A percentile compares a stretch with the other conserved stretches of the same genome.
phyloP scores from a whole-genome alignment of 2,888 invertebrate genomes.

The Apoderus coryli region DNA sequence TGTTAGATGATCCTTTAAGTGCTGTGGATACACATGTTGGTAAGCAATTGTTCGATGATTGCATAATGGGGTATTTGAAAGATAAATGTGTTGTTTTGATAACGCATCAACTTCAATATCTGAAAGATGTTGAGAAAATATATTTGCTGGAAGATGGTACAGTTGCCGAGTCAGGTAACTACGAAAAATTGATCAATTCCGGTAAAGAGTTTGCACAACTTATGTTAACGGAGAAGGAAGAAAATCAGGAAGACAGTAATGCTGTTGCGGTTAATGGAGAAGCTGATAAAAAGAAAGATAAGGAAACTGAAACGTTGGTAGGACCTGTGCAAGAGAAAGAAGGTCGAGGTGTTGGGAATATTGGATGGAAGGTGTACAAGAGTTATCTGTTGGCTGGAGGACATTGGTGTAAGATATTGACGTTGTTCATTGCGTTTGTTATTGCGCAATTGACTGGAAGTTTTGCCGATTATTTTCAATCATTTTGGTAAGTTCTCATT shows the following conservation, averaged over 20 bases:
- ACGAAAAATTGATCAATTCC: slow-evolving; percentile 50
- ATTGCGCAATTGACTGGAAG: slow-evolving; percentile 58
- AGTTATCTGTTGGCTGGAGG: slow-evolving; percentile 62
- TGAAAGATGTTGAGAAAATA: slow-evolving; percentile 39
- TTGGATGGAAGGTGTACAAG: slow-evolving; percentile 38
- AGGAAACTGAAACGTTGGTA: slow-evolving; percentile 10
- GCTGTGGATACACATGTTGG: slow-evolving; percentile 83
- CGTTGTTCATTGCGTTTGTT: slow-evolving; percentile 37
- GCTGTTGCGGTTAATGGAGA: slow-evolving; percentile 7
- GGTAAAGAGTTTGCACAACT: slow-evolving; percentile 57
- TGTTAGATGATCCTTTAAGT: slow-evolving; percentile 77
- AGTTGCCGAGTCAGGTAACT: slow-evolving; percentile 46
- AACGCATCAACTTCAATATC: slow-evolving; percentile 56
- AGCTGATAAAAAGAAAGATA: slow-evolving; percentile 4
- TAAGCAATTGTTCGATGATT: slow-evolving; percentile 69
- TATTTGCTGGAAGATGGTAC: slow-evolving; percentile 40
- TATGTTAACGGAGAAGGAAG: slow-evolving; percentile 19
- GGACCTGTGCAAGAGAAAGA: slow-evolving; percentile 36
- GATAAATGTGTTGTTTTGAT: slow-evolving; percentile 56
- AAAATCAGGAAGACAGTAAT: slow-evolving; percentile 15
- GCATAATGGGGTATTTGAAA: slow-evolving; percentile 45
- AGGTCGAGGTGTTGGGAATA: slow-evolving; percentile 42
- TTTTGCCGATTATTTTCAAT: slow-evolving; percentile 63
- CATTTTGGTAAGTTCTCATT: slow-evolving; percentile 45
- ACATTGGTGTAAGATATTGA: slow-evolving; percentile 35